These are phyloP conservation scores for Hydractinia echinata DNA, from an alignment of 30 jellyfish, hydroid and myxozoan genomes.

Conservation along the genomic window DNA sequence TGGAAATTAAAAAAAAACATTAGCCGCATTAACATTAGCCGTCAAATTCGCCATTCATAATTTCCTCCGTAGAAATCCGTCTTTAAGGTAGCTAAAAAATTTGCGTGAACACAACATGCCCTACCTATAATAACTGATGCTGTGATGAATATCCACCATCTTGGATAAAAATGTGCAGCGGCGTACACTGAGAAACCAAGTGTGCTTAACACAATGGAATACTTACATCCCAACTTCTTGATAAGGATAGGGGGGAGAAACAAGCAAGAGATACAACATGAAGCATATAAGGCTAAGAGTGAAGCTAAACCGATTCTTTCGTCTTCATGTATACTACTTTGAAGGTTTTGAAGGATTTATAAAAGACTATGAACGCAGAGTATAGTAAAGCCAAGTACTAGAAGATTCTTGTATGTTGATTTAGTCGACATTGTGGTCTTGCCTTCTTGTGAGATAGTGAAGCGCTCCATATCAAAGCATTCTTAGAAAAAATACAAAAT, in stretches of 20 bases:
- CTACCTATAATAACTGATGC: slow-evolving; percentile 60
- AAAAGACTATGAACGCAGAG: slow-evolving; percentile 64
- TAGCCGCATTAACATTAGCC: not conserved
- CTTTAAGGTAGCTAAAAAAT: too few relatives aligned
- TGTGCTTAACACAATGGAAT: slow-evolving; percentile 58
- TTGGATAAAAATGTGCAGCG: slow-evolving; percentile 60
- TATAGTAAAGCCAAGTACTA: slow-evolving; percentile 65
- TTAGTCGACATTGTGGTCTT: too few relatives aligned
- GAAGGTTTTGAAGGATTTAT: slow-evolving; percentile 62
- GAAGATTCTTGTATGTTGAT: too few relatives aligned
- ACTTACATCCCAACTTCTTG: slow-evolving; percentile 55
- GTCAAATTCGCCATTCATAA: slow-evolving; percentile 14
- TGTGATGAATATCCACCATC: slow-evolving; percentile 66
- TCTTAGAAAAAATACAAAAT: too few relatives aligned
- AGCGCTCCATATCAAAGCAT: too few relatives aligned
- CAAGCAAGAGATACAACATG: slow-evolving; percentile 65
- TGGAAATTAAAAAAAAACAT: too few relatives aligned
- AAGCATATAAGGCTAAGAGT: slow-evolving; percentile 63
- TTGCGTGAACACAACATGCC: not conserved
- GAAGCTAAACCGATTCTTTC: slow-evolving; percentile 82
- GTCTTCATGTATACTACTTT: too few relatives aligned
- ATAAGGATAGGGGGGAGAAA: slow-evolving; percentile 74
- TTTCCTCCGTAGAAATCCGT: too few relatives aligned
- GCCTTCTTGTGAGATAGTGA: too few relatives aligned
- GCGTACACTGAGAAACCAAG: slow-evolving; percentile 45